phyloP scores from a whole-genome alignment of 2,113 vertebrate species.

The Geothlypis trichas region DNA sequence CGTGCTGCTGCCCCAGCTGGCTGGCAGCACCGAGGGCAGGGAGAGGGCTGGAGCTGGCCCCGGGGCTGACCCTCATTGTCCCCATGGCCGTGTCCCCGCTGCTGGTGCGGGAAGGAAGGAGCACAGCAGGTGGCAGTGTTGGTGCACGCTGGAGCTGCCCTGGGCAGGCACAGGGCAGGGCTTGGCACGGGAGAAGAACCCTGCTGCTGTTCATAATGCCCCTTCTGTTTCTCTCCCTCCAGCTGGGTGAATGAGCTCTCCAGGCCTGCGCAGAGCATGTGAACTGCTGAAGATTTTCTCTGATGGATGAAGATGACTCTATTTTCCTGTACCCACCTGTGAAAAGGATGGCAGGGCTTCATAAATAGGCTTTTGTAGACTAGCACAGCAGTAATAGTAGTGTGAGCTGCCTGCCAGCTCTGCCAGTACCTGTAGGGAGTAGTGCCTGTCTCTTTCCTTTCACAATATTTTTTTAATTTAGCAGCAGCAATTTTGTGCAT shows the following conservation, averaged over 20 bases:
- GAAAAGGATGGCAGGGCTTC: not conserved
- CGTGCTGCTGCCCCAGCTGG: not conserved
- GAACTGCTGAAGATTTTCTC: not conserved
- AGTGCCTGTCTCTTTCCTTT: not conserved
- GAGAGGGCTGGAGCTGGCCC: not conserved
- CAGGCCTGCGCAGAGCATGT: accelerated
- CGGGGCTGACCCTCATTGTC: too few species aligned
- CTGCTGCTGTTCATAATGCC: not conserved
- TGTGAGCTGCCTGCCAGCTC: not conserved
- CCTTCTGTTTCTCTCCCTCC: not conserved
- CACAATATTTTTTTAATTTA: not conserved
- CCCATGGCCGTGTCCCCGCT: not conserved
- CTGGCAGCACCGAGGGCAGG: accelerated
- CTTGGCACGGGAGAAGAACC: accelerated
- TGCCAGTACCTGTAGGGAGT: not conserved
- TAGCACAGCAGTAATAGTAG: not conserved
- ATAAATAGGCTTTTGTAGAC: constrained; percentile 21
- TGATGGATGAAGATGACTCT: not conserved
- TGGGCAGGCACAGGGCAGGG: not conserved
- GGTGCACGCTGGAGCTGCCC: not conserved
- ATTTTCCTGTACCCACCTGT: not conserved
- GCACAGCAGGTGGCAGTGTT: not conserved
- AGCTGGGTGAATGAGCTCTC: not conserved
- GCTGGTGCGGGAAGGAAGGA: accelerated
- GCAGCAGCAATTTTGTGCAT: not conserved